phyloP scores from a whole-genome alignment of 2,797 vertebrate genomes.

The Ceryle rudis region DNA sequence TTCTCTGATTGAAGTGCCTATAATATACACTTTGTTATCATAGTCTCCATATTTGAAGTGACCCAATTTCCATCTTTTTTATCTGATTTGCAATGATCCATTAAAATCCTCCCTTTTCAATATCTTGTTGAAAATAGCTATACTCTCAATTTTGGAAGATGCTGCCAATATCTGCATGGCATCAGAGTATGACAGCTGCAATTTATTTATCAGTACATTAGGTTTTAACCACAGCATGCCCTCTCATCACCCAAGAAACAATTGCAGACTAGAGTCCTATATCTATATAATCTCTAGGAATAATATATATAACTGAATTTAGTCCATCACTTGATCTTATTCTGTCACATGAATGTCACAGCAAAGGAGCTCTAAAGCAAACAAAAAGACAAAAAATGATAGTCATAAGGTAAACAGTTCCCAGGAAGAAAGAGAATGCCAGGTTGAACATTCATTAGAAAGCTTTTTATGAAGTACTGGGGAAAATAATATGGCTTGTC shows the following conservation, averaged over 20 bases:
- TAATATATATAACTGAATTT: slow-evolving; percentile 53
- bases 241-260: slow-evolving; percentile 39
- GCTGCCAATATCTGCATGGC: neutral
- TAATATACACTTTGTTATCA: neutral
- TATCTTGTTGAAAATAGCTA: slow-evolving; percentile 16
- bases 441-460: neutral
- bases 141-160: neutral
- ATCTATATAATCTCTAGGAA: slow-evolving; percentile 35
- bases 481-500: neutral
- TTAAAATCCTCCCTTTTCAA: neutral
- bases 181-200: slow-evolving; percentile 25
- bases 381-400: slow-evolving; percentile 50
- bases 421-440: neutral
- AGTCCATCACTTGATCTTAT: neutral
- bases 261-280: neutral
- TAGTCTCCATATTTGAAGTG: neutral
- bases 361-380: slow-evolving; percentile 9
- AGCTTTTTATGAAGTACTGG: neutral
- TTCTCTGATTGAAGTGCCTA: neutral
- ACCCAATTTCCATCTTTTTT: neutral
- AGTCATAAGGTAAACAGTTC: slow-evolving; percentile 20
- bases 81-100: neutral
- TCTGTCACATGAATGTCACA: slow-evolving; percentile 7
- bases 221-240: slow-evolving; percentile 42
- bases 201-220: slow-evolving; percentile 48